phyloP scores from a whole-genome alignment of 2,113 vertebrate species.

The Micromys minutus region DNA sequence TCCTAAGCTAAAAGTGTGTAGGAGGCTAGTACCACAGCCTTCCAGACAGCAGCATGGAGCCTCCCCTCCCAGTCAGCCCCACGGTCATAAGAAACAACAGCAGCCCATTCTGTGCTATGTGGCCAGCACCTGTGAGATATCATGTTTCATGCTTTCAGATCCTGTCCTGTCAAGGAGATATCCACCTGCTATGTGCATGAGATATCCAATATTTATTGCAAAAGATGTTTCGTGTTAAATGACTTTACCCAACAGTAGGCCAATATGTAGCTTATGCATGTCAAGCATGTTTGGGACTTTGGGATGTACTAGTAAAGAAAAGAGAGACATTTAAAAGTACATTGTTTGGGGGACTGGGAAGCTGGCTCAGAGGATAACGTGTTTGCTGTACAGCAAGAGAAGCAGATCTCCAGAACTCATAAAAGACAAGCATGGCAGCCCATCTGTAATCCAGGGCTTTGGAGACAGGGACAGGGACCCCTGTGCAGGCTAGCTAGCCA shows the following conservation, averaged over 20 bases:
- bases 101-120: neutral
- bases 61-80: neutral
- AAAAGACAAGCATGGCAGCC: no score
- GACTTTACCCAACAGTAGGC: neutral
- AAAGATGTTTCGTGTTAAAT: neutral
- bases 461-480: neutral
- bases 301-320: neutral
- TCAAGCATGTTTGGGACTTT: neutral
- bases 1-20: no score
- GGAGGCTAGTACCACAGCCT: neutral
- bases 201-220: neutral
- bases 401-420: neutral
- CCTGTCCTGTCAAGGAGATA: neutral
- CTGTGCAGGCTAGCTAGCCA: neutral
- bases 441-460: neutral
- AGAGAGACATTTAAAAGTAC: neutral
- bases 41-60: neutral
- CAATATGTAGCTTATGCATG: neutral
- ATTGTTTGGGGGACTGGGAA: neutral
- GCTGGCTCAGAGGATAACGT: neutral
- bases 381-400: fast-evolving
- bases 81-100: neutral
- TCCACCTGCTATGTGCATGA: neutral
- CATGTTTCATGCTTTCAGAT: neutral
- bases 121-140: neutral